These are phyloP conservation scores for Megathymus violae DNA, from an alignment of 1,140 invertebrate species.

Conservation along the genomic window DNA sequence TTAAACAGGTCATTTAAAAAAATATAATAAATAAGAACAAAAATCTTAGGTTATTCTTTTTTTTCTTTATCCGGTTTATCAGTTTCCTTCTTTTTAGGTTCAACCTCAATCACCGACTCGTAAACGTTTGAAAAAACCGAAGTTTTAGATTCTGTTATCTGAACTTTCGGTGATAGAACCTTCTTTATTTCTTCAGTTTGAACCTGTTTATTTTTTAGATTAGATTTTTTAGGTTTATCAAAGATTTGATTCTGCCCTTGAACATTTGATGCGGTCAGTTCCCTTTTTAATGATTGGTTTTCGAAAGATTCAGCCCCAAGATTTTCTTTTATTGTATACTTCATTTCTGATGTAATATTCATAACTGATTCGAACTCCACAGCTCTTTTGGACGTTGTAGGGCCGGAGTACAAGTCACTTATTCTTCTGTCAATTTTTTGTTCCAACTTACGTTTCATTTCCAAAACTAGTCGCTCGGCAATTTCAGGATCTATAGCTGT, in stretches of 20 bases:
- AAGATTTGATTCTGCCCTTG: neutral
- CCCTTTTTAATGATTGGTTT: slow-evolving; percentile 2
- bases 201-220: slow-evolving; percentile 49
- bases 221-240: slow-evolving; percentile 47
- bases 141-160: slow-evolving; percentile 31
- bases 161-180: slow-evolving; percentile 43
- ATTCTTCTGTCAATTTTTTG: slow-evolving; percentile 27
- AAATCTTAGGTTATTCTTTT: slow-evolving; percentile 2
- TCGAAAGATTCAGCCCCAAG: slow-evolving; percentile 2
- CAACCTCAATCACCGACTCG: neutral
- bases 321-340: slow-evolving; percentile 14
- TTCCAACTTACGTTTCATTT: slow-evolving; percentile 39
- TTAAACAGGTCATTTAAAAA: too few relatives aligned
- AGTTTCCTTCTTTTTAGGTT: slow-evolving; percentile 48
- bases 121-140: slow-evolving; percentile 3
- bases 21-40: too few relatives aligned
- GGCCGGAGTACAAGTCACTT: slow-evolving; percentile 9
- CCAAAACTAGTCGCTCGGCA: slow-evolving; percentile 38
- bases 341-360: slow-evolving; percentile 36
- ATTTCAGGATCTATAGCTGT: slow-evolving; percentile 12
- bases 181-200: slow-evolving; percentile 49
- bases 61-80: slow-evolving; percentile 11
- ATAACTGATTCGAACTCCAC: slow-evolving; percentile 23
- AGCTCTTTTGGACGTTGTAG: slow-evolving; percentile 11
- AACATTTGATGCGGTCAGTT: slow-evolving; percentile 10